Evolutionary conservation across 1,140 invertebrate genomes (phyloP), one percentile per base, ranked within the genome.

Genomic region (Mactra quadrangularis): DNA sequence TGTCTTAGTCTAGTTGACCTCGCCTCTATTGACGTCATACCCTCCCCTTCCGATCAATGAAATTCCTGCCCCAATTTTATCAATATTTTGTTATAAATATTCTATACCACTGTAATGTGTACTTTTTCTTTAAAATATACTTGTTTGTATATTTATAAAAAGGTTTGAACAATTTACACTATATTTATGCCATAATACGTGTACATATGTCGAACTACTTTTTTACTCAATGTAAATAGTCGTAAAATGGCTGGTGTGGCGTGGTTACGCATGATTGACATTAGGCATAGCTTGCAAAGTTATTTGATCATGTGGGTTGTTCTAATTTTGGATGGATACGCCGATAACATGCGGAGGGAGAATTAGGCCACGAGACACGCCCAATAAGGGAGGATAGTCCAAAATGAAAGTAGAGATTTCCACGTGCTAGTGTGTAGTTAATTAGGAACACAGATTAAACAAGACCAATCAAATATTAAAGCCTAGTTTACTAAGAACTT

Each of bases 1-100:
- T 59, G 35, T 71, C 55, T 29, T 27, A 38, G n/a, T 55, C 64
- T 45, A 47, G 62, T 81, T 81, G 77, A 81, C 77, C 77, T 81
- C 77, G 77, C 77, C 77, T 81, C 25, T 35, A 27, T 81, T 81
- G 47, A 81, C 77, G 77, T 81, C 77, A 81, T 29, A 60, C 77
- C 77, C 77, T 81, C 66, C 66, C 77, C 41, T 45, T 71, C 27
- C 7, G 57, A 81, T 81, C 77, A 60, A 81, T 81, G n/a, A 41
- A 68, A 81, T 71, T 55, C 50, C 4, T 60, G 62, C 45, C 60
- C 76, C n/a, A 50, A 7, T 41, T 6, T 41, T 15, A 41, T n/a
- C n/a, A n/a, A n/a, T n/a, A n/a, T n/a, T n/a, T n/a, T n/a, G n/a
- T n/a, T n/a, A n/a, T n/a, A n/a, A n/a, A n/a, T n/a, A n/a, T n/a